Conservation (phyloP, 2,113 vertebrate genomes). For the Dendrocopos noguchii region DNA sequence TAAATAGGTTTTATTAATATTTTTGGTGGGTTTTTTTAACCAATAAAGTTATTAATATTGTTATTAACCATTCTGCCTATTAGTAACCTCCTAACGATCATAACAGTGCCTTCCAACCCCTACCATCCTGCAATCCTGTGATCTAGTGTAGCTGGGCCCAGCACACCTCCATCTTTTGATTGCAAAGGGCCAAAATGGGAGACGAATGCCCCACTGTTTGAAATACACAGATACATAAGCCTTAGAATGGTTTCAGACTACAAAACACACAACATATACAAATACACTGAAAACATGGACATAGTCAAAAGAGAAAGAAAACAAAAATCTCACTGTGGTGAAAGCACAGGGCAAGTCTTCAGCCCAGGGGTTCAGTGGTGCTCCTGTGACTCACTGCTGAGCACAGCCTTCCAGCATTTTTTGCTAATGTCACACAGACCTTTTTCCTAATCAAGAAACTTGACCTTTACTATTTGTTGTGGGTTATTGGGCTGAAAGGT, state of each 20-base stretch:
- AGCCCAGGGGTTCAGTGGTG: rapidly evolving
- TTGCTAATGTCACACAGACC: neutral
- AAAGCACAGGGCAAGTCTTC: neutral
- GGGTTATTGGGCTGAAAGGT: neutral
- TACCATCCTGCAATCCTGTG: too few species aligned
- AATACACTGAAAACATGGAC: neutral
- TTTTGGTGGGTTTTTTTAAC: too few species aligned
- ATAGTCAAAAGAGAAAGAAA: too few species aligned
- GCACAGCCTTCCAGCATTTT: rapidly evolving
- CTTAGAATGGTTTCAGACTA: neutral
- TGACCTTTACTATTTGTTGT: neutral
- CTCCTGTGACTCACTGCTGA: rapidly evolving
- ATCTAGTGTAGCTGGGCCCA: too few species aligned
- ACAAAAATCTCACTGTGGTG: rapidly evolving
- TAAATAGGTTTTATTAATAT: too few species aligned
- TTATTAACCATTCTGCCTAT: too few species aligned
- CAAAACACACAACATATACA: neutral
- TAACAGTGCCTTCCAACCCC: too few species aligned
- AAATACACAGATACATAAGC: rapidly evolving
- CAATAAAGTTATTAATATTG: too few species aligned
- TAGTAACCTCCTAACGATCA: too few species aligned
- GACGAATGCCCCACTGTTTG: neutral
- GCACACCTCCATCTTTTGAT: neutral
- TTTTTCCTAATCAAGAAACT: neutral
- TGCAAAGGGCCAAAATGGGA: neutral